phyloP scores from a whole-genome alignment of 2,797 vertebrate genomes.

The Enteromius anoplus region DNA sequence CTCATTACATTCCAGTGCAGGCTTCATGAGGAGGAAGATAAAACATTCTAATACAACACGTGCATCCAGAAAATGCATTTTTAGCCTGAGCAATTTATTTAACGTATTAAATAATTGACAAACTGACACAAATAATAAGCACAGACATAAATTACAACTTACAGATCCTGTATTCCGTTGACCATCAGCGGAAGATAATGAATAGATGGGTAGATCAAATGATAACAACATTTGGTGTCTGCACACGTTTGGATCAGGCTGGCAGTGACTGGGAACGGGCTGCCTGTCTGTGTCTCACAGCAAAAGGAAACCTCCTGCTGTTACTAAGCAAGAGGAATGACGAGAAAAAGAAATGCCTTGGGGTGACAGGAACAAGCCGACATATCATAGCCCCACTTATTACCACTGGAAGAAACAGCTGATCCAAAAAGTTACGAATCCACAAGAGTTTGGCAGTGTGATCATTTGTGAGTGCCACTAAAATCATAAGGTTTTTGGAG shows the following conservation, averaged over 20 bases:
- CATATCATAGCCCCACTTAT: slow-evolving; percentile 18
- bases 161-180: neutral
- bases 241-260: slow-evolving; percentile 23
- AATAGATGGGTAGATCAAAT: neutral
- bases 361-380: neutral
- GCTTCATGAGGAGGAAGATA: neutral
- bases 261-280: slow-evolving; percentile 30
- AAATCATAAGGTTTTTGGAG: slow-evolving; percentile 6
- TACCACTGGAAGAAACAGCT: slow-evolving; percentile 21
- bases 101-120: neutral
- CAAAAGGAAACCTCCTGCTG: slow-evolving; percentile 37
- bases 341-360: slow-evolving; percentile 25
- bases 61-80: neutral
- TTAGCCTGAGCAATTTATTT: neutral
- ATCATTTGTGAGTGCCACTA: slow-evolving; percentile 16
- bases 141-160: neutral
- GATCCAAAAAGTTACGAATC: slow-evolving; percentile 32
- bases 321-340: slow-evolving; percentile 17
- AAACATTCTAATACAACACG: neutral
- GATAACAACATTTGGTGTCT: slow-evolving; percentile 34
- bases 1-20: neutral
- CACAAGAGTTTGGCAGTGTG: neutral
- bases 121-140: neutral
- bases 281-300: slow-evolving; percentile 28
- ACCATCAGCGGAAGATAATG: neutral